A percentile compares a stretch with the other conserved stretches of the same genome.
These are phyloP conservation scores for Sebastes vulpes DNA, from an alignment of 2,797 vertebrate species.

Conservation along the genomic window DNA sequence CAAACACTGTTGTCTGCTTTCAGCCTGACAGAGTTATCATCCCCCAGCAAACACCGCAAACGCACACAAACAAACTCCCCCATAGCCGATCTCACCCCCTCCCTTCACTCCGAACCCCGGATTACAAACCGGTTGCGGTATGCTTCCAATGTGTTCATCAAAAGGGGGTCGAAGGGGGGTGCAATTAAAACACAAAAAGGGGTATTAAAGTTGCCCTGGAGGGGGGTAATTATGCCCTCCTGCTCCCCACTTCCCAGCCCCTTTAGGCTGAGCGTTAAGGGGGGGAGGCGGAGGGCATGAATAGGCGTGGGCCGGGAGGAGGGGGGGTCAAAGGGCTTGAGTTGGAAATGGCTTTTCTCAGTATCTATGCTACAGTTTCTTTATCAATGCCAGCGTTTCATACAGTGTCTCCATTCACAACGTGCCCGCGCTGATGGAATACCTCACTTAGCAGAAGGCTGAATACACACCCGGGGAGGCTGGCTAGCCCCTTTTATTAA, in stretches of 20 bases:
- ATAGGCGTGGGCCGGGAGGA: constrained; percentile 56
- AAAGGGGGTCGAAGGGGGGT: constrained; percentile 72
- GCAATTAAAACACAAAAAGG: constrained; percentile 88
- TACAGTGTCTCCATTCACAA: constrained; percentile 69
- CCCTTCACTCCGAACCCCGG: constrained; percentile 22
- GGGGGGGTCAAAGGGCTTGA: constrained; percentile 75
- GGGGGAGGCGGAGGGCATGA: constrained; percentile 46
- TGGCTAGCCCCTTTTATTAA: constrained; percentile 58
- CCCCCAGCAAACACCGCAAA: constrained; percentile 55
- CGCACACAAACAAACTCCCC: constrained; percentile 56
- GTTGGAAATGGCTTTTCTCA: constrained; percentile 67
- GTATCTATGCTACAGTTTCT: constrained; percentile 76
- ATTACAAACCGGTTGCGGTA: constrained; percentile 80
- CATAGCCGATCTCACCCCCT: not conserved
- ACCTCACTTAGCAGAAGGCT: constrained; percentile 57
- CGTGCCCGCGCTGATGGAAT: constrained; percentile 35
- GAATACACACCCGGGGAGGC: constrained; percentile 55
- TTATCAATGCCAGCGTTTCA: constrained; percentile 74
- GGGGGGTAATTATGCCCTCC: constrained; percentile 84
- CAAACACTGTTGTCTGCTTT: constrained; percentile 69
- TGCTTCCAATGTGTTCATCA: constrained; percentile 83
- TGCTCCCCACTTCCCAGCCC: constrained; percentile 70
- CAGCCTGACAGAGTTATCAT: constrained; percentile 66
- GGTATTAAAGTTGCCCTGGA: constrained; percentile 85
- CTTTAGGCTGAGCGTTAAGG: constrained; percentile 66